Evolutionary conservation across 2,113 vertebrate species (phyloP).

Genomic region (Sinocyclocheilus anshuiensis): DNA sequence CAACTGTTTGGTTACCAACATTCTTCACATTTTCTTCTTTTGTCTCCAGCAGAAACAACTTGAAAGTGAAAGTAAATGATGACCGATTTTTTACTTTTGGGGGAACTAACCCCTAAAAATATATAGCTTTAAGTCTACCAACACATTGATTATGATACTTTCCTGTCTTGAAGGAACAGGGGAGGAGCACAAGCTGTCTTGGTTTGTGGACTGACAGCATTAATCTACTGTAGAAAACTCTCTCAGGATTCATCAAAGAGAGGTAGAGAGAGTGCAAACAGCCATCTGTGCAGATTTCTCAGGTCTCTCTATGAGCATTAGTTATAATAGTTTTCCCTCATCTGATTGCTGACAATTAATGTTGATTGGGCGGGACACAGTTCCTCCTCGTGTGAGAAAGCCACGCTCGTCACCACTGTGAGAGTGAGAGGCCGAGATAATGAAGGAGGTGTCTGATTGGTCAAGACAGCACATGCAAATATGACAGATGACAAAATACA

Average conservation of each 20-base stretch:
- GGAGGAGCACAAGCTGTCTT: conserved; percentile 53
- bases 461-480: conserved; percentile 58
- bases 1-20: too few relatives aligned
- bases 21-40: too few relatives aligned
- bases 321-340: conserved; percentile 47
- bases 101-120: too few relatives aligned
- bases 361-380: conserved; percentile 45
- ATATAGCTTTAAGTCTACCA: neutral
- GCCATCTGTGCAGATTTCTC: conserved; percentile 47
- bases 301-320: conserved; percentile 51
- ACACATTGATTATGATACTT: neutral
- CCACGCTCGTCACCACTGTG: too few relatives aligned
- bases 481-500: neutral
- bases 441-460: conserved; percentile 46
- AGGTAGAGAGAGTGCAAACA: conserved; percentile 40
- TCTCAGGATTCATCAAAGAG: conserved; percentile 47
- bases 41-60: too few relatives aligned
- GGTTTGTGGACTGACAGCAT: conserved; percentile 48
- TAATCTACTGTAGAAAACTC: conserved; percentile 50
- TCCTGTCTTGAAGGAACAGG: conserved; percentile 40
- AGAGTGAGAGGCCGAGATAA: too few relatives aligned
- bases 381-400: too few relatives aligned
- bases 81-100: too few relatives aligned
- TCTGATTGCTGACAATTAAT: conserved; percentile 53
- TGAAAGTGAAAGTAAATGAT: too few relatives aligned